phyloP scores from a whole-genome alignment of 1,140 invertebrate genomes.

The Hylyphantes graminicola region DNA sequence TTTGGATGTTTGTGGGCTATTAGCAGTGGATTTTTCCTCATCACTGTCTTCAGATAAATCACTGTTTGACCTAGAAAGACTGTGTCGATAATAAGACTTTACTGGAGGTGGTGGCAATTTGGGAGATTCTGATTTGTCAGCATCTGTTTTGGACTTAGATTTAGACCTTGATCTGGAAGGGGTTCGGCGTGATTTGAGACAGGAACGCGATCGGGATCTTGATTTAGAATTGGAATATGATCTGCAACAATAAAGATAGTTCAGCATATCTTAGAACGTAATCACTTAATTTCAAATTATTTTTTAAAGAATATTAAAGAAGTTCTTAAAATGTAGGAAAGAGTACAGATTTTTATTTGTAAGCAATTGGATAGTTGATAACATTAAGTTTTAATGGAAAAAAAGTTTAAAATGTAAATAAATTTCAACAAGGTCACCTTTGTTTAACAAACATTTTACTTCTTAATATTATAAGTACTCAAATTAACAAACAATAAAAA shows the following conservation, averaged over 20 bases:
- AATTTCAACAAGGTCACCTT: no score
- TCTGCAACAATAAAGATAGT: constrained; percentile 48
- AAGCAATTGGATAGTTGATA: no score
- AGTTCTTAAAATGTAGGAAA: no score
- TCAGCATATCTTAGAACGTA: not conserved
- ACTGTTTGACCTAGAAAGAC: constrained; percentile 56
- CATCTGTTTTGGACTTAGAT: constrained; percentile 26
- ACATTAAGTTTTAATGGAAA: no score
- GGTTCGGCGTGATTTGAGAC: constrained; percentile 34
- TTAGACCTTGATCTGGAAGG: constrained; percentile 48
- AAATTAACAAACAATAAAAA: no score
- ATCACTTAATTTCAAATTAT: not conserved
- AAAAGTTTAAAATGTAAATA: no score
- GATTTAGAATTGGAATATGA: constrained; percentile 67
- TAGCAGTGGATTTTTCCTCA: constrained; percentile 35
- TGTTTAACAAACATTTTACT: no score
- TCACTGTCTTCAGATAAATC: constrained; percentile 54
- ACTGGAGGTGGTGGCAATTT: constrained; percentile 56
- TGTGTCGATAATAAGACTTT: constrained; percentile 62
- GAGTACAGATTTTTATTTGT: no score
- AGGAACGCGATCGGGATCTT: constrained; percentile 68
- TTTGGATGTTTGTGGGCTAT: constrained; percentile 10
- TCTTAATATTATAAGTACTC: no score
- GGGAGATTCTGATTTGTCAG: constrained; percentile 40
- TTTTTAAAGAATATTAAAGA: not conserved